phyloP scores from a whole-genome alignment of 2,797 vertebrate genomes.

The Sebastes minor region DNA sequence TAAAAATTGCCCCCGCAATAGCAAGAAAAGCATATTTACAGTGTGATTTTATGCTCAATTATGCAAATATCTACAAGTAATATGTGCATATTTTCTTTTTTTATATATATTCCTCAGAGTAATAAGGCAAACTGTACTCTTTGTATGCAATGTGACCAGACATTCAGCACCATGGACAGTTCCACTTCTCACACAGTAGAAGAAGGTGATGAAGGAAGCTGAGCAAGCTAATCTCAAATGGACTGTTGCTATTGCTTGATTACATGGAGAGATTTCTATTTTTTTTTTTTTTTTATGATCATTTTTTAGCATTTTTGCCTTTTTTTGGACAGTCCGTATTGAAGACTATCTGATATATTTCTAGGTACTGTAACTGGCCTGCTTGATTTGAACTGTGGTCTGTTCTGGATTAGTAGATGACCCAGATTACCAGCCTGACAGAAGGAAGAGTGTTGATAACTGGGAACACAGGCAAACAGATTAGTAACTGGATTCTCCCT shows the following conservation, averaged over 20 bases:
- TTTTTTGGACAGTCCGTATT: neutral
- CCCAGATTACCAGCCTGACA: neutral
- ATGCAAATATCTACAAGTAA: neutral
- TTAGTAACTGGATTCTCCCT: neutral
- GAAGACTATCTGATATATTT: neutral
- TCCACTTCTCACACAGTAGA: neutral
- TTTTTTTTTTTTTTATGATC: neutral
- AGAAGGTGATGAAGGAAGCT: neutral
- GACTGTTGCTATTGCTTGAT: neutral
- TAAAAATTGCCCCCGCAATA: neutral
- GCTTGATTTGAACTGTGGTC: slow-evolving; percentile 5
- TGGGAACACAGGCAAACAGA: slow-evolving; percentile 10
- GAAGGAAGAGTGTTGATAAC: neutral
- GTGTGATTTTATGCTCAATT: neutral
- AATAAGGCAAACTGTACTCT: neutral
- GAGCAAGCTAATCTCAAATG: neutral
- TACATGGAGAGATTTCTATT: neutral
- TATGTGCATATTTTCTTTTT: neutral
- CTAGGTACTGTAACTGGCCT: neutral
- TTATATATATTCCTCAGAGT: neutral
- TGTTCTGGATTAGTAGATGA: slow-evolving; percentile 17
- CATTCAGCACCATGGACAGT: slow-evolving; percentile 45
- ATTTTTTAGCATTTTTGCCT: no score
- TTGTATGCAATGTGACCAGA: neutral
- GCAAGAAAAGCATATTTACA: neutral